phyloP scores from a whole-genome alignment of 1,140 invertebrate species.

The Apis mellifera region DNA sequence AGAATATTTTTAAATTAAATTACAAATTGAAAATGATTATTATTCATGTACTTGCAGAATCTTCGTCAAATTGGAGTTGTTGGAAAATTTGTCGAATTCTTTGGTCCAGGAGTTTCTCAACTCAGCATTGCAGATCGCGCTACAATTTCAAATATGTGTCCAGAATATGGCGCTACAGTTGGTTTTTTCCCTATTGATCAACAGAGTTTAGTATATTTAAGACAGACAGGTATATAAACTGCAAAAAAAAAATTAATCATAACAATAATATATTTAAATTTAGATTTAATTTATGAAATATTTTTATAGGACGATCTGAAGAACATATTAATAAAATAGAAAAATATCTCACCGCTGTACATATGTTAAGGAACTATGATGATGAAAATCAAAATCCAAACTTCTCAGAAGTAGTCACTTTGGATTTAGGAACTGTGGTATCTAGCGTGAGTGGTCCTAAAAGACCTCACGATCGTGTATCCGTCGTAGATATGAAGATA shows the following conservation, averaged over 20 bases:
- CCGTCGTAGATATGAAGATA: constrained; percentile 93
- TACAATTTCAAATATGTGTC: constrained; percentile 98
- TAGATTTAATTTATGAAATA: neutral
- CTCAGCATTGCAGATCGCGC: constrained; percentile 97
- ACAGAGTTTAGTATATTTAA: constrained; percentile 91
- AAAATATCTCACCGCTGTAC: constrained; percentile 90
- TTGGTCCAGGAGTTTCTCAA: constrained; percentile 93
- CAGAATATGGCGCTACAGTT: constrained; percentile 98
- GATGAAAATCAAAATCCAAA: constrained; percentile 91
- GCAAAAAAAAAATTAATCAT: constrained; percentile 1
- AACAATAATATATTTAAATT: neutral
- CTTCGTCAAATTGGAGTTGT: constrained; percentile 96
- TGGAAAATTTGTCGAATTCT: constrained; percentile 99
- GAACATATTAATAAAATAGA: constrained; percentile 93
- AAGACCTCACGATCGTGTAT: constrained; percentile 96
- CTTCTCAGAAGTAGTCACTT: constrained; percentile 92
- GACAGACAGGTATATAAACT: constrained; percentile 90
- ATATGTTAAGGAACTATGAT: constrained; percentile 93
- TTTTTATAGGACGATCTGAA: constrained; percentile 88
- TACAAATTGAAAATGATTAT: neutral
- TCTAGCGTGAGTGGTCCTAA: constrained; percentile 98
- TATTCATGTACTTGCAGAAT: constrained; percentile 84
- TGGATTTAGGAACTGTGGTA: constrained; percentile 94
- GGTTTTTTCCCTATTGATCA: constrained; percentile 97
- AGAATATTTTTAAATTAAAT: neutral